Conservation (phyloP, 2,888 invertebrate species). For the Nemapogon koenigi region DNA sequence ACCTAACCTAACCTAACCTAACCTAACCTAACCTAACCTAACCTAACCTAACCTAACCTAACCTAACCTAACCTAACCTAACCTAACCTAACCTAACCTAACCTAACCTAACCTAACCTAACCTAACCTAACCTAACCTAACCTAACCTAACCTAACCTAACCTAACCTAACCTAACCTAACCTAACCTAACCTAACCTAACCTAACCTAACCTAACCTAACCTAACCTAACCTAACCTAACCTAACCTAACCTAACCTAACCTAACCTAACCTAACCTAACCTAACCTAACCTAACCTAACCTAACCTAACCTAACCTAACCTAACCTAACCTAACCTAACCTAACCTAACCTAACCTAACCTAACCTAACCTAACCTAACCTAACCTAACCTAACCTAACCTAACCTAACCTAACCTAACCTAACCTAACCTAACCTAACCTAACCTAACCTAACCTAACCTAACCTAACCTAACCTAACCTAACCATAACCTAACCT, state of each 20-base stretch:
- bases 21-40: conserved; percentile 4
- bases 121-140: conserved; percentile 6
- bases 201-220: conserved; percentile 9
- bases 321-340: conserved; percentile 10
- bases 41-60: conserved; percentile 4
- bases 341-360: conserved; percentile 10
- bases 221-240: conserved; percentile 10
- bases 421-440: conserved; percentile 14
- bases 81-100: conserved; percentile 12
- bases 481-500: conserved; percentile 9
- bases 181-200: conserved; percentile 9
- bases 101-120: conserved; percentile 11
- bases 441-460: conserved; percentile 11
- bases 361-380: conserved; percentile 10
- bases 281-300: conserved; percentile 10
- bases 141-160: conserved; percentile 1
- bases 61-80: conserved; percentile 8
- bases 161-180: conserved; percentile 1
- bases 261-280: conserved; percentile 10
- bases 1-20: conserved; percentile 9
- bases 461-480: conserved; percentile 10
- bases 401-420: conserved; percentile 10
- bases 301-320: conserved; percentile 10
- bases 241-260: conserved; percentile 10
- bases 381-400: conserved; percentile 10